Conservation (phyloP, 1,140 invertebrate species). For the Micrasema longulum region DNA sequence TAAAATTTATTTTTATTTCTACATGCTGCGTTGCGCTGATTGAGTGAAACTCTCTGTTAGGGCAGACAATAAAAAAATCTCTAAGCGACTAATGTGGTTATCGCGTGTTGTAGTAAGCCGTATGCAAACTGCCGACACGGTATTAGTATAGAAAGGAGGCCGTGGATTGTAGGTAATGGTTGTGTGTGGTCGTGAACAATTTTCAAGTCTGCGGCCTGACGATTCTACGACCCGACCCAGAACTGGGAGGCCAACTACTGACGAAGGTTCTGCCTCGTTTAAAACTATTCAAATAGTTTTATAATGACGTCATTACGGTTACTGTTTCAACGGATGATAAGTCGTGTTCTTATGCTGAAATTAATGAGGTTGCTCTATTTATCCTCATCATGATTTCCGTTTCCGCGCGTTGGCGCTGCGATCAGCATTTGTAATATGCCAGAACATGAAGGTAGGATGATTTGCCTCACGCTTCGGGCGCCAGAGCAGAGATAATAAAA, state of each 20-base stretch:
- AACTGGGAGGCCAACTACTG: background rate
- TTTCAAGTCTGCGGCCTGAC: slow-evolving; percentile 16
- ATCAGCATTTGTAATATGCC: too few relatives aligned
- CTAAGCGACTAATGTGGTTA: slow-evolving; percentile 11
- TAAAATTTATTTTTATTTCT: too few relatives aligned
- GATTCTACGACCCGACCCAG: slow-evolving; percentile 24
- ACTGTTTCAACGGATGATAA: background rate
- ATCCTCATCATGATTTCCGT: too few relatives aligned
- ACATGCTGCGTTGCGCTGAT: background rate
- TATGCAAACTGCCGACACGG: too few relatives aligned
- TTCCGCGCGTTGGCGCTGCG: too few relatives aligned
- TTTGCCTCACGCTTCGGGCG: too few relatives aligned
- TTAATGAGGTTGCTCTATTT: too few relatives aligned
- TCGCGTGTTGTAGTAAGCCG: too few relatives aligned
- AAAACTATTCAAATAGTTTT: slow-evolving; percentile 34
- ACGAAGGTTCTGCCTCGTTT: slow-evolving; percentile 23
- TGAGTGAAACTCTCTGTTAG: slow-evolving; percentile 10
- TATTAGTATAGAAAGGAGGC: too few relatives aligned
- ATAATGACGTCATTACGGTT: slow-evolving; percentile 24
- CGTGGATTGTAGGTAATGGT: slow-evolving; percentile 5
- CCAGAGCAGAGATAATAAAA: too few relatives aligned
- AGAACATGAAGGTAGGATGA: too few relatives aligned
- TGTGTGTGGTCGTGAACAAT: slow-evolving; percentile 25
- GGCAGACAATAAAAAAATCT: slow-evolving; percentile 9
- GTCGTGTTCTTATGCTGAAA: too few relatives aligned